Conservation (phyloP, 2,888 invertebrate species). For the Tenthredo mesomela region DNA sequence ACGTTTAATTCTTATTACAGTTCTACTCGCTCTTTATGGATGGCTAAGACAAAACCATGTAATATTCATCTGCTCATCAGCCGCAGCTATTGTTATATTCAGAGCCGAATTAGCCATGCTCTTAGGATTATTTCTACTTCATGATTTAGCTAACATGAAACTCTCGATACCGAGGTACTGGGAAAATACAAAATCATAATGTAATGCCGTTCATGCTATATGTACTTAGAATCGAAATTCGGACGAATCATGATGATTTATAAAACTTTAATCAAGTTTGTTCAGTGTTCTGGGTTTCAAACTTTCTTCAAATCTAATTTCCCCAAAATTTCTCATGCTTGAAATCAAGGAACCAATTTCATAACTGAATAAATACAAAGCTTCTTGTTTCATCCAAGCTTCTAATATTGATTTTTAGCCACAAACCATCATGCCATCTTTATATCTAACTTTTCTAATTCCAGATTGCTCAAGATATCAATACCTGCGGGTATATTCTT, state of each 20-base stretch:
- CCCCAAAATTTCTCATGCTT: neutral
- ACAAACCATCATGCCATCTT: neutral
- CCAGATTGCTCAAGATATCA: conserved; percentile 86
- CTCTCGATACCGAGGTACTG: conserved; percentile 84
- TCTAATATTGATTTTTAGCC: neutral
- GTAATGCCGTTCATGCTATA: neutral
- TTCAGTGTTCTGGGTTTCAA: neutral
- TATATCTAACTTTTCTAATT: conserved; percentile 62
- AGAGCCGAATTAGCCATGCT: conserved; percentile 93
- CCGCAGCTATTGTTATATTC: conserved; percentile 93
- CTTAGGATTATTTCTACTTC: conserved; percentile 90
- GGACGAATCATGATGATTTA: neutral
- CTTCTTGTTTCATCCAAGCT: neutral
- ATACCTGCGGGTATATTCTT: conserved; percentile 86
- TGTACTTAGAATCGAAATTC: neutral
- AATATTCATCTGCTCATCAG: conserved; percentile 91
- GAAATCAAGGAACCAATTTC: neutral
- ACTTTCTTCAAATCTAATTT: neutral
- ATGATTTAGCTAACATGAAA: conserved; percentile 87
- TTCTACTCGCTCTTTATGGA: conserved; percentile 89
- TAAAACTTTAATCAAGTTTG: neutral
- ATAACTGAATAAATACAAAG: neutral
- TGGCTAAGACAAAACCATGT: conserved; percentile 90
- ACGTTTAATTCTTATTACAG: conserved; percentile 80
- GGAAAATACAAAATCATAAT: neutral